Conservation (phyloP, 2,888 invertebrate species). For the Eurois occulta region DNA sequence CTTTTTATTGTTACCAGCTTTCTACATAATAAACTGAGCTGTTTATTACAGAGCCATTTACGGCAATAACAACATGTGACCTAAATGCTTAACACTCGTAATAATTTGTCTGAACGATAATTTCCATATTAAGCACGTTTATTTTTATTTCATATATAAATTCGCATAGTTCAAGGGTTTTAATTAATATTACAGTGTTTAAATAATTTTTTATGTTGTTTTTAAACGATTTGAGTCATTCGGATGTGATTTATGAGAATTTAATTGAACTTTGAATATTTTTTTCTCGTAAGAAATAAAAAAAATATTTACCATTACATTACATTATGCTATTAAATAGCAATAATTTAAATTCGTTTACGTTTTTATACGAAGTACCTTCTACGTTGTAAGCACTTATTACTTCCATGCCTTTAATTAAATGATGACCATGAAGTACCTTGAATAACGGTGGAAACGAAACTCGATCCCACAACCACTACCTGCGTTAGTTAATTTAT, state of each 20-base stretch:
- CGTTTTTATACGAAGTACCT: background rate
- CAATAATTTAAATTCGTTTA: background rate
- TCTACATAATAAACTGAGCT: slow-evolving; percentile 49
- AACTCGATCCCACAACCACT: slow-evolving; percentile 24
- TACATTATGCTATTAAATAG: background rate
- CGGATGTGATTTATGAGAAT: slow-evolving; percentile 27
- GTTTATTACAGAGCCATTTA: slow-evolving; percentile 43
- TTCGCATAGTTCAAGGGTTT: slow-evolving; percentile 63
- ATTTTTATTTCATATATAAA: slow-evolving; percentile 48
- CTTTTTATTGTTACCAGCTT: slow-evolving; percentile 38
- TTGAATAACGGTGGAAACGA: background rate
- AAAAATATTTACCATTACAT: too few species aligned
- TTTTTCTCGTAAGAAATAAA: background rate
- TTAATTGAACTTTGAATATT: background rate
- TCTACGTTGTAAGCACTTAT: background rate
- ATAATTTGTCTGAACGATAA: slow-evolving; percentile 55
- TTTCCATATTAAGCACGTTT: slow-evolving; percentile 49
- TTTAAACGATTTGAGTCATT: slow-evolving; percentile 29
- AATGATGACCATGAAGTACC: background rate
- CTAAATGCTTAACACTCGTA: slow-evolving; percentile 46
- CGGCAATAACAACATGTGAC: slow-evolving; percentile 52
- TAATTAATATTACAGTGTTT: slow-evolving; percentile 42
- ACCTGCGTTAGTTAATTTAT: slow-evolving; percentile 32
- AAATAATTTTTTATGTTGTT: slow-evolving; percentile 26
- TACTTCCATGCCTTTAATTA: background rate